These are phyloP conservation scores for Schrankia costaestrigalis DNA, from an alignment of 2,888 invertebrate genomes.

Conservation along the genomic window DNA sequence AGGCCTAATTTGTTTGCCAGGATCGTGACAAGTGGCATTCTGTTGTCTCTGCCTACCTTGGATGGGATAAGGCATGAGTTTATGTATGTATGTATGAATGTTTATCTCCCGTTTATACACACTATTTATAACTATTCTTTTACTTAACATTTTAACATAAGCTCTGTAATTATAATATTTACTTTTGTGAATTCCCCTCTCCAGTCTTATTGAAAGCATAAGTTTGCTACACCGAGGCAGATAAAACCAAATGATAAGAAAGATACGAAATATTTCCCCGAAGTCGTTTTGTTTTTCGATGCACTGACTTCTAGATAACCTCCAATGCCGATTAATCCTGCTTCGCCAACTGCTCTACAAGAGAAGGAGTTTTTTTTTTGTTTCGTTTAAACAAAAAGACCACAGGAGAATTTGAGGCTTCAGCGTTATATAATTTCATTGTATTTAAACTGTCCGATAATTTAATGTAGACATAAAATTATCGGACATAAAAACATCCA, in stretches of 20 bases:
- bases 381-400: too few species aligned
- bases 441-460: too few species aligned
- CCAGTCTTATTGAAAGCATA: conserved; percentile 71
- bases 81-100: too few species aligned
- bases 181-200: conserved; percentile 24
- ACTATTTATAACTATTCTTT: too few species aligned
- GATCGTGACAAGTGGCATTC: too few species aligned
- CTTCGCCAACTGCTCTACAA: conserved; percentile 81
- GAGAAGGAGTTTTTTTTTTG: conserved; percentile 80
- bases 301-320: conserved; percentile 80
- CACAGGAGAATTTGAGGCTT: conserved; percentile 36
- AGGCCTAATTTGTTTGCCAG: too few species aligned
- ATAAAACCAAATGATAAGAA: conserved; percentile 73
- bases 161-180: not conserved
- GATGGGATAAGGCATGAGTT: too few species aligned
- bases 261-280: conserved; percentile 67
- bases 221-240: conserved; percentile 78
- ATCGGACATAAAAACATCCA: too few species aligned
- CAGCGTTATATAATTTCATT: conserved; percentile 34
- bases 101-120: too few species aligned
- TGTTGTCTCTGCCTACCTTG: too few species aligned
- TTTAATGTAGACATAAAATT: too few species aligned
- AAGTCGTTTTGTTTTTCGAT: conserved; percentile 72
- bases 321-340: conserved; percentile 83
- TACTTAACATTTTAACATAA: not conserved